Conservation (phyloP, 1,140 invertebrate species). For the Pseudomyrmex dendroicus region DNA sequence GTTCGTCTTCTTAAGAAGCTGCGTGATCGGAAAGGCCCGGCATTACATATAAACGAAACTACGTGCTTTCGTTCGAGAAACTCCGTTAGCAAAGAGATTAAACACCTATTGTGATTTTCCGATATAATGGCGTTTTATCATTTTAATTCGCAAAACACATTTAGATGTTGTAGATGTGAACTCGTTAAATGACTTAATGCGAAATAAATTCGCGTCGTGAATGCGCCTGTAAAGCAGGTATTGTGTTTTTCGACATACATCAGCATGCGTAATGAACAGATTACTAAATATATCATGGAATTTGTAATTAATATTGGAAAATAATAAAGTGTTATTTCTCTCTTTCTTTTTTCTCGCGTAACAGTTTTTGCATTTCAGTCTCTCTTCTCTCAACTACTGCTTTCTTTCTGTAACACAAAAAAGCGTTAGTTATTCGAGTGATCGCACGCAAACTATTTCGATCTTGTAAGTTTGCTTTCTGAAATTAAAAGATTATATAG, state of each 20-base stretch:
- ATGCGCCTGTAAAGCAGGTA: not conserved
- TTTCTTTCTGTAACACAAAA: constrained; percentile 15
- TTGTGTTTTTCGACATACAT: not conserved
- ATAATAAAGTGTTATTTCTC: constrained; percentile 18
- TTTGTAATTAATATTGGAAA: constrained; percentile 55
- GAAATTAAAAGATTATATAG: not conserved
- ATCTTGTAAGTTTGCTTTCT: constrained; percentile 32
- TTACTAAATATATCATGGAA: constrained; percentile 34
- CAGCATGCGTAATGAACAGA: constrained; percentile 30
- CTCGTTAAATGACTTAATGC: not conserved
- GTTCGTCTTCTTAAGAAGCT: constrained; percentile 67
- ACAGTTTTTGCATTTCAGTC: constrained; percentile 44
- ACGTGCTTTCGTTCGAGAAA: not conserved
- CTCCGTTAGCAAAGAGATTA: not conserved
- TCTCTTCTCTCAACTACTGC: constrained; percentile 24
- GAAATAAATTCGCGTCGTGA: constrained; percentile 3
- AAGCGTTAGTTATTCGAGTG: constrained; percentile 59
- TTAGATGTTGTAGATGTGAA: not conserved
- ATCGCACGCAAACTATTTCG: constrained; percentile 28
- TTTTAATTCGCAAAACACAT: not conserved
- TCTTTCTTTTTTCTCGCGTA: constrained; percentile 16
- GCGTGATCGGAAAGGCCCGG: constrained; percentile 35
- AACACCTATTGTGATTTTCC: constrained; percentile 25
- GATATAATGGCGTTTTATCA: not conserved
- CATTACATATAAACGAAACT: constrained; percentile 35